Base-by-base conservation (phyloP, 35 echinoderm and acorn worm genomes). In the Amphiura filiformis region DNA sequence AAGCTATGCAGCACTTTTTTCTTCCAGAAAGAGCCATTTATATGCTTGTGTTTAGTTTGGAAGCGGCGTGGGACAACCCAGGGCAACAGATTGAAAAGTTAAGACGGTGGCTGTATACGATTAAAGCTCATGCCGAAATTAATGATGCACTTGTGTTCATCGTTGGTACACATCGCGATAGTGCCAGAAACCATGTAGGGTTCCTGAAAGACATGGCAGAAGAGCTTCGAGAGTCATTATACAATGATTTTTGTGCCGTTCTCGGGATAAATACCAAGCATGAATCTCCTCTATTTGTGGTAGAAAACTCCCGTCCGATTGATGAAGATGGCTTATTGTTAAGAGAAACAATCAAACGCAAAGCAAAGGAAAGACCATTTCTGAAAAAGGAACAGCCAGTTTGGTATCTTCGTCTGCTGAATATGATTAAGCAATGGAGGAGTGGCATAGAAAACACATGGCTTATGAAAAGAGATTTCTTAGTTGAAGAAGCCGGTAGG, bases 91-190 rank as follows among this genome's bases (percentile, higher is more conserved):
- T 88, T 26, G 36, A 88, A 20, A 18, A 76, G 3, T 37, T 88
- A 32, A 26, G 76, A 15, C 41, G 56, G 34, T 88, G 86, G 86
- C 47, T 88, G 23, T 38, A 52, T 41, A 56, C 47, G 22, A 35
- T 88, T 7, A 80, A 64, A 33, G 77, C 78, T 80, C 86, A 88
- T 37, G 44, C 86, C 31, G 61, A 80, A 40, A 33, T 44, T 34
- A 39, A 33, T 79, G 78, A 79, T 78, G 49, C 86, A 4, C 39
- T 88, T 30, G 44, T 88, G 20, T 88, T 88, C 34, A 41, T 88
- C 13, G 42, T 88, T 88, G 86, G 86, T 15, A 88, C 86, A 18
- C 86, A 88, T 37, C 39, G 76, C 33, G 86, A 88, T 76, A 88
- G 86, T 30, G 77, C 81, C 34, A 37, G 26, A 70, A 23, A n/a